Evolutionary conservation across 64 coral and sea anemone species (phyloP).

Genomic region (Exaiptasia diaphana): DNA sequence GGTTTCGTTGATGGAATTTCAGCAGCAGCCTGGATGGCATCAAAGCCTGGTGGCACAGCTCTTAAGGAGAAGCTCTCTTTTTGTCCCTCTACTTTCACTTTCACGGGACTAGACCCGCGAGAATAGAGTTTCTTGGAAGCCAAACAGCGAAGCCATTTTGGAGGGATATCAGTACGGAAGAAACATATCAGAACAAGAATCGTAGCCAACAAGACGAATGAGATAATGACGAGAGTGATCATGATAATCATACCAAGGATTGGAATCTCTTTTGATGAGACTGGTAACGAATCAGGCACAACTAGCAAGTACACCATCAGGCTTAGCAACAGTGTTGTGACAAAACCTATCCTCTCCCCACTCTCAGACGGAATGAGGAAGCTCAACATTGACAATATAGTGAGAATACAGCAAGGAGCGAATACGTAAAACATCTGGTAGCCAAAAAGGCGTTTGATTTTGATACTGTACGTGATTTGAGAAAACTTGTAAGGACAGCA

Average conservation of each 20-base stretch:
- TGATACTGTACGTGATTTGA: conserved; percentile 21
- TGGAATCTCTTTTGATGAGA: conserved; percentile 44
- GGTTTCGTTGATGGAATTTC: not conserved
- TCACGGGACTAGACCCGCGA: too few relatives aligned
- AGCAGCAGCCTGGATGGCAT: not conserved
- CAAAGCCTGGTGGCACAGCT: not conserved
- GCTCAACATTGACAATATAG: conserved; percentile 2
- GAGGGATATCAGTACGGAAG: not conserved
- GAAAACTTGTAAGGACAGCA: conserved; percentile 53
- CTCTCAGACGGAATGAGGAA: conserved; percentile 54
- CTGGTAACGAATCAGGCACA: conserved; percentile 12
- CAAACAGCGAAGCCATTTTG: conserved; percentile 34
- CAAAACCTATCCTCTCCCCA: conserved; percentile 63
- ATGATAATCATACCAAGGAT: conserved; percentile 39
- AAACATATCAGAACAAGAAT: conserved; percentile 35
- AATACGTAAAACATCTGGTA: conserved; percentile 57
- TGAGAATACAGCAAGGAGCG: conserved; percentile 21
- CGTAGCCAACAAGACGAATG: conserved; percentile 10
- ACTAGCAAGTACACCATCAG: conserved; percentile 16
- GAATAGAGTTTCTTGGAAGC: not conserved
- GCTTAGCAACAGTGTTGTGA: conserved; percentile 38
- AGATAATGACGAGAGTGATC: conserved; percentile 32
- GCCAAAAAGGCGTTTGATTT: conserved; percentile 2
- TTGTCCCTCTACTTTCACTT: conserved; percentile 2
- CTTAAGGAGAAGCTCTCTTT: not conserved